Evolutionary conservation across 2,797 vertebrate species (phyloP).

Genomic region (Gymnothorax reevesii): DNA sequence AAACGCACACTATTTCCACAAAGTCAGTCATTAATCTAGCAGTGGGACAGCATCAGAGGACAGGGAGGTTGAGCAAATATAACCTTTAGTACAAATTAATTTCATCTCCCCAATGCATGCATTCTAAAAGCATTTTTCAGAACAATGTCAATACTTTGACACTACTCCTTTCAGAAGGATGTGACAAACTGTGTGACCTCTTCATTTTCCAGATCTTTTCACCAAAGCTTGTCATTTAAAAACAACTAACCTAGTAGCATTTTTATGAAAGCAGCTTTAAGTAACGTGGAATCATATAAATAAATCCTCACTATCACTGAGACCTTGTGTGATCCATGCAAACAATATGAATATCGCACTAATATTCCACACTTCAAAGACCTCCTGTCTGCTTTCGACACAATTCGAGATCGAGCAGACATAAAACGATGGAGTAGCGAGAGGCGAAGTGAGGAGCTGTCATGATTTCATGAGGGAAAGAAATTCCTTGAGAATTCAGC

Average conservation of each 20-base stretch:
- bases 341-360: not conserved
- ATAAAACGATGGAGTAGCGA: not conserved
- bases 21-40: not conserved
- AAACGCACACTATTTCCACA: not conserved
- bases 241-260: conserved; percentile 6
- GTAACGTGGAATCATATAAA: not conserved
- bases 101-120: not conserved
- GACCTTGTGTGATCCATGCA: too few species aligned
- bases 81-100: not conserved
- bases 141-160: too few species aligned
- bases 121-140: not conserved
- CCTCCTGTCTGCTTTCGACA: conserved; percentile 27
- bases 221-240: conserved; percentile 21
- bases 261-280: not conserved
- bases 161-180: too few species aligned
- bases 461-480: not conserved
- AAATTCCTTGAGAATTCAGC: not conserved
- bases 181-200: not conserved
- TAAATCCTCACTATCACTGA: not conserved
- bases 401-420: conserved; percentile 29
- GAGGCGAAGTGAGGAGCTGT: not conserved
- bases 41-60: not conserved
- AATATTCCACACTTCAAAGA: conserved; percentile 26
- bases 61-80: not conserved
- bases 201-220: conserved; percentile 17